These are phyloP conservation scores for Habrosyne pyritoides DNA, from an alignment of 2,888 invertebrate genomes.

Conservation along the genomic window DNA sequence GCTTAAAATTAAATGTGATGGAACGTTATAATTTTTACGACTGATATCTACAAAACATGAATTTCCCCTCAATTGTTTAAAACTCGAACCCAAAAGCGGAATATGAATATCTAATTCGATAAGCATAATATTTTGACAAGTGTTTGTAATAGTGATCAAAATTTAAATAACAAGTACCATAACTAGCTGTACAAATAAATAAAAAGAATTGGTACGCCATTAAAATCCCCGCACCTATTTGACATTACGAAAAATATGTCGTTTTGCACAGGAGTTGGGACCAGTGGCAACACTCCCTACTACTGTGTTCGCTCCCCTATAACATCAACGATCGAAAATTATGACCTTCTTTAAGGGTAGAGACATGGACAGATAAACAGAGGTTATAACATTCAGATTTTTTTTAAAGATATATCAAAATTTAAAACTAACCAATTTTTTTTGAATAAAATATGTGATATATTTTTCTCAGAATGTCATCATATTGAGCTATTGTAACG, in stretches of 20 bases:
- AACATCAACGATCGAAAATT: conserved; percentile 61
- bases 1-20: conserved; percentile 8
- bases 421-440: no score
- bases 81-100: not conserved
- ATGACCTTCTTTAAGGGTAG: conserved; percentile 51
- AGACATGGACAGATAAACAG: conserved; percentile 20
- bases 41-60: not conserved
- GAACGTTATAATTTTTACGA: not conserved
- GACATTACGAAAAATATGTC: conserved; percentile 60
- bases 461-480: no score
- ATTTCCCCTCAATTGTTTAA: not conserved
- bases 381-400: no score
- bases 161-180: not conserved
- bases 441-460: no score
- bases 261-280: conserved; percentile 50
- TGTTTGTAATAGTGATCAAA: not conserved
- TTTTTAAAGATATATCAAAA: no score
- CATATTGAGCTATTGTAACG: no score
- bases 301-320: conserved; percentile 52
- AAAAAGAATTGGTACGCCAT: conserved; percentile 46
- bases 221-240: conserved; percentile 51
- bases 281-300: conserved; percentile 62
- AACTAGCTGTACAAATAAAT: not conserved
- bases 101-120: not conserved
- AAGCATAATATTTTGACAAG: not conserved